Percentiles rank a stretch among this genome's conserved stretches.
Evolutionary conservation across 2,797 vertebrate genomes (phyloP).

Genomic region (Phataginus tetradactyla): DNA sequence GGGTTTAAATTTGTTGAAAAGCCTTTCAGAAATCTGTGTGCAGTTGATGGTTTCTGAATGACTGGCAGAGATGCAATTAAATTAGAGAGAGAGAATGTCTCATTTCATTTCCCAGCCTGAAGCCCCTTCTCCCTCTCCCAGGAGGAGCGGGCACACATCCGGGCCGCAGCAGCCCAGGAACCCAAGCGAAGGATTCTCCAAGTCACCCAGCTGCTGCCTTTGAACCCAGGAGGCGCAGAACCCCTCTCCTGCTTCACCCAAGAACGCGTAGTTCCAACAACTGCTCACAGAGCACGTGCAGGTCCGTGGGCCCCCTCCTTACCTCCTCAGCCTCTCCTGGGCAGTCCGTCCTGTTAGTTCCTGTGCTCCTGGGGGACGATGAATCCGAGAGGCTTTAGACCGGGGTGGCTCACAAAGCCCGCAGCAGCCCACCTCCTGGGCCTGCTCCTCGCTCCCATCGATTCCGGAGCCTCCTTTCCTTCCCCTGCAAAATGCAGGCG

Average conservation of each 20-base stretch:
- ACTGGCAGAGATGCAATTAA: slow-evolving; percentile 58
- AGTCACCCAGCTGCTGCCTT: background rate
- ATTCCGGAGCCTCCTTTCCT: background rate
- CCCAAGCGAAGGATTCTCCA: fast-evolving
- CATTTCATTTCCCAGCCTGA: background rate
- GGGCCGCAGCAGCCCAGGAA: background rate
- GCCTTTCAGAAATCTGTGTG: slow-evolving; percentile 36
- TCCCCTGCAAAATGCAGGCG: fast-evolving
- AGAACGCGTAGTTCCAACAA: fast-evolving
- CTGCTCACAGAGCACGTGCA: fast-evolving
- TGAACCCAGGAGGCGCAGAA: background rate
- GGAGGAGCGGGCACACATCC: background rate
- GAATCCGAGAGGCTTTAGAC: too few relatives aligned
- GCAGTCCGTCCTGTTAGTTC: fast-evolving
- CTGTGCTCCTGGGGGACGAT: fast-evolving
- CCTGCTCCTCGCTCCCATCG: too few relatives aligned
- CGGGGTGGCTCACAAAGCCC: fast-evolving
- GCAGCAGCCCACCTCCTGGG: too few relatives aligned
- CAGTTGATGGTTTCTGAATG: slow-evolving; percentile 49
- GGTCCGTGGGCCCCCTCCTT: fast-evolving
- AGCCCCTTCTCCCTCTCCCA: background rate
- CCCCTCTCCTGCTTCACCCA: fast-evolving
- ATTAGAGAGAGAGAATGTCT: background rate
- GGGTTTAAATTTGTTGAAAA: slow-evolving; percentile 64
- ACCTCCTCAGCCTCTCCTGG: background rate